Evolutionary conservation across 2,113 vertebrate species (phyloP), one percentile per base, ranked within the genome.

Genomic region (Ochotona princeps): DNA sequence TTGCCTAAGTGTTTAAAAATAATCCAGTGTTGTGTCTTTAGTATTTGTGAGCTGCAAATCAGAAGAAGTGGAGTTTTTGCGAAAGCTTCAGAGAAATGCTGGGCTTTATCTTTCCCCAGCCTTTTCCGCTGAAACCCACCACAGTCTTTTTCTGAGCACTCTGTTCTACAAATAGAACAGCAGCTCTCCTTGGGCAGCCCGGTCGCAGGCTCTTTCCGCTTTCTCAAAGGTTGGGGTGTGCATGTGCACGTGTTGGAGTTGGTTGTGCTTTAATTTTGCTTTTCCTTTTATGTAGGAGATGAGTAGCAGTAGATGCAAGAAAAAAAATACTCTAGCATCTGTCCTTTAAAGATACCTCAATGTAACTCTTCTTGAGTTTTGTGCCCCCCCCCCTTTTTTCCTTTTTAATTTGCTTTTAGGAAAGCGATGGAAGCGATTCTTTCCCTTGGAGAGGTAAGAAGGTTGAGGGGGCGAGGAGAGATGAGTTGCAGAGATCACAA

Each of bases 61-160:
- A 97, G 95, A 93, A 96, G 90, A 97, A 94, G 97, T 94, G 90
- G 78, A 7, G 44, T 95, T 97, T 95, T 93, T 97, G 93, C 95
- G 97, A 97, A 90, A 54, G 93, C 96, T 96, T 95, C 97, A 97
- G 94, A 97, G 96, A 94, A 93, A 32, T 61, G 74, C 67, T 97
- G 87, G 93, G 97, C 96, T 97, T 96, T 98, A 97, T 98, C 96
- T 97, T 97, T 97, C 98, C 96, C 61, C 30, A 89, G 94, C 96
- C 83, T 91, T 98, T 98, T 98, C 98, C 96, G 96, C 97, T 96
- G 95, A 96, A 98, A 98, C 97, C 96, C 97, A 98, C 94, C 97
- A 94, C 93, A 96, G 93, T 94, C 94, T 95, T 96, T 94, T 96
- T 92, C 97, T 97, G 97, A 97, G 97, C 96, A 67, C 78, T 81